Evolutionary conservation across 2,888 invertebrate species (phyloP), one percentile per base, ranked within the genome.

Genomic region (Glyphotaelius pellucidus): DNA sequence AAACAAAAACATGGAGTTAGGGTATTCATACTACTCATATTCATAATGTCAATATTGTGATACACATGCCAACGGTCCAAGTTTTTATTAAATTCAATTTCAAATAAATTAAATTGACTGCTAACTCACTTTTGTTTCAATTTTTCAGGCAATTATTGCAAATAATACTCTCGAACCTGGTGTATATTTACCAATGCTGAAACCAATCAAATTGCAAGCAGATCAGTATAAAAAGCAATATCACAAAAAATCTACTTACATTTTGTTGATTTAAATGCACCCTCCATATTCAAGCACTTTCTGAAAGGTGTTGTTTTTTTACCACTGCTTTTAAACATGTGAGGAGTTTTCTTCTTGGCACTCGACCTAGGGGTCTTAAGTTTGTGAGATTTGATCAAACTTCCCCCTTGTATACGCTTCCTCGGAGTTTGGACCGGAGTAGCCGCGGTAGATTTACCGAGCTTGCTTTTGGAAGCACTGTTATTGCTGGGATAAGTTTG

Each of bases 261-360:
- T 92, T 92, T 92, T 19, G 86, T 91, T 83, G 91, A 88, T 83
- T 91, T 92, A 47, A 91, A 92, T n/a, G 79, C 92, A 30, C 88
- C 92, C 4, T 91, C 91, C 38, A 83, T 38, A 52, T 84, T 87
- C 35, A 83, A 42, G 47, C 90, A 90, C 32, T 90, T 91, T 79
- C 89, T 92, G 30, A 91, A 84, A 19, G 92, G 92, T 2, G 92
- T 92, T 32, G 85, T 52, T 47, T 91, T 92, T 83, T 91, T 92
- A 15, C 81, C 91, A 81, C 90, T 91, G 79, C 80, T 89, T 42
- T 90, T 91, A 19, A 90, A 90, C n/a, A 91, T 52, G 2, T 89
- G 91, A 0, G 93, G 93, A 42, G 93, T 93, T 31, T 86, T 88
- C 84, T 93, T 93, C 79, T 91, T 93, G 31, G 90, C 89, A 31